These are phyloP conservation scores for Trematomus bernacchii DNA, from an alignment of 2,797 vertebrate genomes.

Conservation along the genomic window DNA sequence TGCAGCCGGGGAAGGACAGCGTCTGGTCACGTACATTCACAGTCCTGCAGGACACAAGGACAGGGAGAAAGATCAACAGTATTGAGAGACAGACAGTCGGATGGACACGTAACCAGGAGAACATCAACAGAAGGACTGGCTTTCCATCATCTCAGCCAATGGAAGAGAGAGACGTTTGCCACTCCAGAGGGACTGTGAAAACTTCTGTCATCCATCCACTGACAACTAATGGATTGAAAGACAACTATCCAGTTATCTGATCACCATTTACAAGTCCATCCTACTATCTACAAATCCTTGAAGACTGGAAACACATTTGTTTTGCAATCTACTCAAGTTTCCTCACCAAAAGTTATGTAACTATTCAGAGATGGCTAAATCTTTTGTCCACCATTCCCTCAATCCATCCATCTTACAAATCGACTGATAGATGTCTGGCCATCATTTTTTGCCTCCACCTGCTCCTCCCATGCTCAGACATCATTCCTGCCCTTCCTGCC, in stretches of 20 bases:
- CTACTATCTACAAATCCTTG: background rate
- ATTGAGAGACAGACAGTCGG: conserved; percentile 21
- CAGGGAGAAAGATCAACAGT: conserved; percentile 9
- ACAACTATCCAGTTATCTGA: conserved; percentile 27
- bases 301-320: conserved; percentile 14
- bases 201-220: conserved; percentile 38
- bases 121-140: conserved; percentile 38
- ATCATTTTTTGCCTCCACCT: conserved; percentile 45
- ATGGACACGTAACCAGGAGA: conserved; percentile 16
- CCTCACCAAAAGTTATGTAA: conserved; percentile 20
- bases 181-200: conserved; percentile 28
- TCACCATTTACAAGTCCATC: background rate
- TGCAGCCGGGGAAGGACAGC: conserved; percentile 30
- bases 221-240: conserved; percentile 39
- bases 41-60: conserved; percentile 28
- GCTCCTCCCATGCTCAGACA: conserved; percentile 21
- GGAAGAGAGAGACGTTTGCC: conserved; percentile 13
- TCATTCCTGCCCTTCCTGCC: conserved; percentile 45
- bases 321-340: background rate
- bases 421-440: conserved; percentile 59
- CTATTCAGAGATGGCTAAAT: conserved; percentile 19
- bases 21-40: conserved; percentile 29
- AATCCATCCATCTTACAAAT: conserved; percentile 3
- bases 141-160: conserved; percentile 30
- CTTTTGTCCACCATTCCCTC: background rate